These are phyloP conservation scores for Elachura formosa DNA, from an alignment of 2,113 vertebrate species.

Conservation along the genomic window DNA sequence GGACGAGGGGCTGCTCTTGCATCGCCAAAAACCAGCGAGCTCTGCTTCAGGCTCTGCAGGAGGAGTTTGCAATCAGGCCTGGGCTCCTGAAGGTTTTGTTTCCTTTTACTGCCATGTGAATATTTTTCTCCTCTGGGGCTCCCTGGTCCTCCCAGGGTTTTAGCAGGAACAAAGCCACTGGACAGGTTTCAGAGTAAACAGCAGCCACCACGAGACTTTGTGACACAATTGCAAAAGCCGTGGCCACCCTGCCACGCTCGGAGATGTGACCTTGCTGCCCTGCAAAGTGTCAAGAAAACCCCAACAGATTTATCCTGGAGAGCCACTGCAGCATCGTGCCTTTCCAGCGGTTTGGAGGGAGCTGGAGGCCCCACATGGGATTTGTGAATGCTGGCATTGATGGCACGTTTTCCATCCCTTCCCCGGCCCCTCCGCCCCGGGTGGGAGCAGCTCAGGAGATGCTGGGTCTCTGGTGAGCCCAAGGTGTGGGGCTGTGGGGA, in stretches of 20 bases:
- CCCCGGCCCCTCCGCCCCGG: background rate
- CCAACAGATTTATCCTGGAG: background rate
- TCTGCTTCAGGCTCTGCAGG: fast-evolving
- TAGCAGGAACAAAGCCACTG: background rate
- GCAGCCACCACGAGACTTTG: background rate
- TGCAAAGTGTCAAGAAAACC: background rate
- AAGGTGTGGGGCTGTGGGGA: background rate
- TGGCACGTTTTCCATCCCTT: background rate
- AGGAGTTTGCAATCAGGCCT: background rate
- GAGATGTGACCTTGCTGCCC: background rate
- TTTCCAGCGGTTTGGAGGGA: background rate
- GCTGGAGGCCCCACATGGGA: background rate
- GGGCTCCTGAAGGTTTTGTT: background rate
- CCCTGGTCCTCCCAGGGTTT: background rate
- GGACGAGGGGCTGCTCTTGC: background rate
- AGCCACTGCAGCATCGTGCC: background rate
- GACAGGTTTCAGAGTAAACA: slow-evolving; percentile 41
- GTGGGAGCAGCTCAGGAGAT: background rate
- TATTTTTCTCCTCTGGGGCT: background rate
- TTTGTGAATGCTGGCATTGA: background rate
- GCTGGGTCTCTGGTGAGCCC: background rate
- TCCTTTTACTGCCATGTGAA: background rate
- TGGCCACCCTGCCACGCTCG: background rate
- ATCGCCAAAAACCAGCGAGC: background rate
- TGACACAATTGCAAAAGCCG: background rate